Percentiles rank a stretch among this genome's conserved stretches.
phyloP scores from a whole-genome alignment of 2,888 invertebrate genomes.

The Criorhina ranunculi region DNA sequence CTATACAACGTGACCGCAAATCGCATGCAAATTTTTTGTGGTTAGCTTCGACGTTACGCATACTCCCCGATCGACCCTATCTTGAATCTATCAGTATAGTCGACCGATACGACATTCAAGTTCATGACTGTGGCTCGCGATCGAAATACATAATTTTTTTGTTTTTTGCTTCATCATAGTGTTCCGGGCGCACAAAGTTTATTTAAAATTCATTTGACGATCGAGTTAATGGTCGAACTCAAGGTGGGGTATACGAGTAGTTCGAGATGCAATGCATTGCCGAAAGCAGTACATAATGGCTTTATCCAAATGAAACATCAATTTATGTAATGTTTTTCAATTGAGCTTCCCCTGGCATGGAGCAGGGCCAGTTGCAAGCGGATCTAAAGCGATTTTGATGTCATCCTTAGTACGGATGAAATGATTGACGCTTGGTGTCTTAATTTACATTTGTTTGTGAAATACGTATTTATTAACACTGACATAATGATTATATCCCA shows the following conservation, averaged over 20 bases:
- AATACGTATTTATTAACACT: slow-evolving; percentile 22
- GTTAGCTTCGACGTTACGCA: slow-evolving; percentile 32
- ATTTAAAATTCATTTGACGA: slow-evolving; percentile 60
- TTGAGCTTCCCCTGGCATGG: slow-evolving; percentile 21
- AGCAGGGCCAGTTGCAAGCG: slow-evolving; percentile 28
- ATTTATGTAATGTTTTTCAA: slow-evolving; percentile 35
- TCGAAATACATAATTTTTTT: slow-evolving; percentile 68
- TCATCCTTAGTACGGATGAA: neutral
- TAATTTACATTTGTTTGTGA: slow-evolving; percentile 2
- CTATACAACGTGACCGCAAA: slow-evolving; percentile 25
- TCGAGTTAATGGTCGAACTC: slow-evolving; percentile 49
- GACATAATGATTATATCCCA: slow-evolving; percentile 45
- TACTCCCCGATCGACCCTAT: slow-evolving; percentile 54
- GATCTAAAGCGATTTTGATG: slow-evolving; percentile 36
- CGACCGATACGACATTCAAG: slow-evolving; percentile 54
- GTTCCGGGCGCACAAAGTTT: slow-evolving; percentile 42
- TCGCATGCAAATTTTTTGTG: slow-evolving; percentile 60
- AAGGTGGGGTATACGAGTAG: slow-evolving; percentile 37
- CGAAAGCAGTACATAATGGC: slow-evolving; percentile 24
- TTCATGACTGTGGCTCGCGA: slow-evolving; percentile 63
- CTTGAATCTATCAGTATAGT: slow-evolving; percentile 33
- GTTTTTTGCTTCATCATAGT: slow-evolving; percentile 29
- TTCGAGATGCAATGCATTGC: slow-evolving; percentile 40
- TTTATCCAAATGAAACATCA: slow-evolving; percentile 4
- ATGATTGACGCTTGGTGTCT: slow-evolving; percentile 9